Evolutionary conservation across 2,888 invertebrate species (phyloP).

Genomic region (Therioaphis trifolii): DNA sequence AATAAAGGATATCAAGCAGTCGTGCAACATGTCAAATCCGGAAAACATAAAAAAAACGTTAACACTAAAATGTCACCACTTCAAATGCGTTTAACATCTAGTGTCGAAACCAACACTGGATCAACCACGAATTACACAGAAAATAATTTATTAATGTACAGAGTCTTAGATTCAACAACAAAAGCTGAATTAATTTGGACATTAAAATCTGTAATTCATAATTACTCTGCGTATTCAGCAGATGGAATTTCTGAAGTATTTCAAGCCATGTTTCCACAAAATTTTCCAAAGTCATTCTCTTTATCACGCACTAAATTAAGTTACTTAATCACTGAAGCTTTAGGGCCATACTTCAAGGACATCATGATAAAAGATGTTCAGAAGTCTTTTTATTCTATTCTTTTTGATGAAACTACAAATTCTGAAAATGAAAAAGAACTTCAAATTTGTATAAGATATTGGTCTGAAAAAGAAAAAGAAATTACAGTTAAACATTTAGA

Average conservation of each 20-base stretch:
- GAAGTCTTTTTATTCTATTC: not conserved
- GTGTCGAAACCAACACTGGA: constrained; percentile 21
- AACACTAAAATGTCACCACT: constrained; percentile 24
- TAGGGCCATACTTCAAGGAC: constrained; percentile 27
- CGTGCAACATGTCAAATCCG: constrained; percentile 20
- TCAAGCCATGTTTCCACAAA: constrained; percentile 5
- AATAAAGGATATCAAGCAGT: constrained; percentile 26
- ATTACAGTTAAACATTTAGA: constrained; percentile 5
- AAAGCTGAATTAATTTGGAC: constrained; percentile 14
- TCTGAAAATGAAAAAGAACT: constrained; percentile 14
- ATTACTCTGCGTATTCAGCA: constrained; percentile 21
- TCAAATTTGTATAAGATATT: constrained; percentile 2
- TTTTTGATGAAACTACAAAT: constrained; percentile 37
- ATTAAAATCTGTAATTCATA: constrained; percentile 25
- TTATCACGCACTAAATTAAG: not conserved
- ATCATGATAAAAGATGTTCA: constrained; percentile 11
- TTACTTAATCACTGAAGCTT: constrained; percentile 21
- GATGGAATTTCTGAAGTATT: constrained; percentile 11
- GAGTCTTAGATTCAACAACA: constrained; percentile 12
- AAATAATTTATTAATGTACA: constrained; percentile 25
- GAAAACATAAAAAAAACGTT: constrained; percentile 8
- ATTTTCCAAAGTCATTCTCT: not conserved
- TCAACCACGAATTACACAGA: constrained; percentile 10
- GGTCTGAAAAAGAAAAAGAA: not conserved
- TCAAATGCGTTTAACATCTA: constrained; percentile 17